Conservation (phyloP, 1,140 invertebrate genomes). For the Diuraphis noxia region DNA sequence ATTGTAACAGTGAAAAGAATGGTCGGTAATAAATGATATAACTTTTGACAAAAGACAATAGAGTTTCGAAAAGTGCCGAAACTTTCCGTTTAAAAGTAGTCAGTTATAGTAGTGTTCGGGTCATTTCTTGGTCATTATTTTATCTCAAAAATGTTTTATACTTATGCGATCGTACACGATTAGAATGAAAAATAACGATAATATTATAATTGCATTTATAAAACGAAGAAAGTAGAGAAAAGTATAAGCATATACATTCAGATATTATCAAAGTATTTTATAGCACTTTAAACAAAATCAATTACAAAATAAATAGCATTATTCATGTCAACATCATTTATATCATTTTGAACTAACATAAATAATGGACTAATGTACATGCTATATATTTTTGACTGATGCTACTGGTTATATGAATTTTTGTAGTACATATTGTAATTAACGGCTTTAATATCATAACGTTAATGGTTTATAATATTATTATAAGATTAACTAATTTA, state of each 20-base stretch:
- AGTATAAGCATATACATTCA: neutral
- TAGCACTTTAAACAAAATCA: neutral
- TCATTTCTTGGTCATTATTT: neutral
- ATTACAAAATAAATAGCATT: neutral
- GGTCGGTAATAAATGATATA: constrained; percentile 3
- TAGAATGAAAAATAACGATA: neutral
- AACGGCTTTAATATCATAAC: neutral
- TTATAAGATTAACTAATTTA: too few species aligned
- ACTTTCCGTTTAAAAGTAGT: neutral
- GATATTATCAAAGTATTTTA: neutral
- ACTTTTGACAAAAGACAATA: constrained; percentile 22
- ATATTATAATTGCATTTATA: neutral
- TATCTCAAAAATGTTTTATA: neutral
- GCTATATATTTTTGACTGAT: neutral
- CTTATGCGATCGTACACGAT: neutral
- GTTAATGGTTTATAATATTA: too few species aligned
- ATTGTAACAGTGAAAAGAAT: neutral
- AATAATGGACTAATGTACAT: neutral
- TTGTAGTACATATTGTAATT: neutral
- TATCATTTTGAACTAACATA: neutral
- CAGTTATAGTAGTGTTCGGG: neutral
- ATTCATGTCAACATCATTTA: neutral
- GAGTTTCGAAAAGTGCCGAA: constrained; percentile 13
- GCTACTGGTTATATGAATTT: neutral
- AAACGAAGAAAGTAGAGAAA: neutral